These are phyloP conservation scores for Eupeodes corollae DNA, from an alignment of 1,140 invertebrate genomes.

Conservation along the genomic window DNA sequence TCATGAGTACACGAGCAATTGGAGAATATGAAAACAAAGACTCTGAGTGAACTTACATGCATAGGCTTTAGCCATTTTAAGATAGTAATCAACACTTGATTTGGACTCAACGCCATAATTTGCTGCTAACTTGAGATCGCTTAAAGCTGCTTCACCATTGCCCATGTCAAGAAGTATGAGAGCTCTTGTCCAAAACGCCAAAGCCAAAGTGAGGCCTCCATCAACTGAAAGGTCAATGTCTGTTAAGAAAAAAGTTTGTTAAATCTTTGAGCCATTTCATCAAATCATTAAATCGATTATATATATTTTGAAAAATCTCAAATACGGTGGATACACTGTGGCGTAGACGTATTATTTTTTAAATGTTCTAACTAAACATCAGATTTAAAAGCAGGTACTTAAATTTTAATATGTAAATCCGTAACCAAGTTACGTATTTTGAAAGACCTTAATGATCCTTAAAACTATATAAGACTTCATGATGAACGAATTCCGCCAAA, in stretches of 20 bases:
- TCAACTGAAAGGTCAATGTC: slow-evolving; percentile 43
- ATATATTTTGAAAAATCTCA: no score
- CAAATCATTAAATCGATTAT: no score
- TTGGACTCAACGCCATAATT: slow-evolving; percentile 45
- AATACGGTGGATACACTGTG: no score
- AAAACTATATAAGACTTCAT: no score
- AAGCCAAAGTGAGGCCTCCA: slow-evolving; percentile 45
- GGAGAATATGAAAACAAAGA: neutral
- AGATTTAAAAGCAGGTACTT: no score
- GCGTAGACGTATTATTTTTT: no score
- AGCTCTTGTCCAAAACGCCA: slow-evolving; percentile 48
- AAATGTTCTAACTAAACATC: no score
- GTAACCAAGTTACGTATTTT: no score
- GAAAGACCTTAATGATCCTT: no score
- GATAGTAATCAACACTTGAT: slow-evolving; percentile 47
- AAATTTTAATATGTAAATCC: no score
- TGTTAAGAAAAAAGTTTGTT: no score
- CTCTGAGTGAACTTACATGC: slow-evolving; percentile 31
- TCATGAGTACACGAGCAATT: neutral
- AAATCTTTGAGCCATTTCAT: slow-evolving; percentile 1
- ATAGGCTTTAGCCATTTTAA: slow-evolving; percentile 51
- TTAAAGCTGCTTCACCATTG: slow-evolving; percentile 43
- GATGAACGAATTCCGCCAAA: no score
- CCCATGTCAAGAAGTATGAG: slow-evolving; percentile 42
- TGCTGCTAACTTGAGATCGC: slow-evolving; percentile 48